Base-by-base conservation (phyloP, 2,888 invertebrate genomes). In the Agriopis leucophaearia region DNA sequence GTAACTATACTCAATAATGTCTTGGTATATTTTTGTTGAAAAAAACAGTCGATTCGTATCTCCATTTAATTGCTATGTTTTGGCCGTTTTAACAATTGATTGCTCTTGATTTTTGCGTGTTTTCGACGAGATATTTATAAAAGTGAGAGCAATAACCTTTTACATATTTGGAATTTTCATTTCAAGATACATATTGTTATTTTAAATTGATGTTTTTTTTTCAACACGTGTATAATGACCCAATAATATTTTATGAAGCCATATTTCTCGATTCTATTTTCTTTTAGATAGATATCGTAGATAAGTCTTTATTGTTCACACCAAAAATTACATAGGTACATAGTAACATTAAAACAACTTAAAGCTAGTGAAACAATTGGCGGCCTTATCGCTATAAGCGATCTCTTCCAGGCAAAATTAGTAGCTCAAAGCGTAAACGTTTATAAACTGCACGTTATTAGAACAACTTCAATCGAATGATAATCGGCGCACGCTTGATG, bases 1-100 rank as follows among this genome's bases (percentile, higher is more conserved):
- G 64, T 67, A 70, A 71, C 59, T 61, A 64, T 47, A 59, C 51
- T 63, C 35, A 59, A 27, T 67, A 36, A 60, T 64, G 48, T 61
- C 64, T 62, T 63, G 55, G 38, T 40, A 52, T 64, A 40, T 50
- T 51, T 42, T 54, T 44, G 57, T 61, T 27, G 42, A 13, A 48
- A 42, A n/a, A 66, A 55, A 60, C 56, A 65, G 44, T 45, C 15
- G 54, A 56, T 60, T 16, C 27, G 38, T 60, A 60, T 55, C 54
- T 38, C 12, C 7, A 18, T 44, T 38, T 68, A 68, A 67, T 67
- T 64, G 67, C 54, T 16, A 12, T 67, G 64, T 68, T 68, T 64
- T 68, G 57, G 38, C 27, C 36, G 38, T 67, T 16, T 55, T 48
- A 36, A 16, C 63, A 8, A 59, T 64, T 67, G 55, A 63, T 54